Evolutionary conservation across 2,113 vertebrate species (phyloP).

Genomic region (Syngnathoides biaculeatus): DNA sequence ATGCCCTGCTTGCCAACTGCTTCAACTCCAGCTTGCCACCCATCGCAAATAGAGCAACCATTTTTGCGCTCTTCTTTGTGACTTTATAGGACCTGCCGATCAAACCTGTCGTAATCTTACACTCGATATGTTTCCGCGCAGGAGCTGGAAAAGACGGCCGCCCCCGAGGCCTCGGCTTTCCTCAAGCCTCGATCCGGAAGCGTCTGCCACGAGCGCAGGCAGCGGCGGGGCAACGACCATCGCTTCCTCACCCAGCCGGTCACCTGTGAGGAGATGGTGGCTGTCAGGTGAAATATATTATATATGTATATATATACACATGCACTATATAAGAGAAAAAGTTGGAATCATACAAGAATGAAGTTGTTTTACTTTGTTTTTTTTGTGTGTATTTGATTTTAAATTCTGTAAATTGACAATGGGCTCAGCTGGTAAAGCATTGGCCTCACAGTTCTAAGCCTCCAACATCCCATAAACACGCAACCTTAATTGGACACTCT

Average conservation of each 20-base stretch:
- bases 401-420: no score
- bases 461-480: no score
- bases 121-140: conserved; percentile 16
- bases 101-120: neutral
- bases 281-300: conserved; percentile 64
- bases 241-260: conserved; percentile 73
- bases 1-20: conserved; percentile 25
- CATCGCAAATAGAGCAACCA: conserved; percentile 35
- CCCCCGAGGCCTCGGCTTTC: conserved; percentile 54
- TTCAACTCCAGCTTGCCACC: conserved; percentile 10
- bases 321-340: neutral
- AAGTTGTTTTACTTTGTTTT: no score
- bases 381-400: no score
- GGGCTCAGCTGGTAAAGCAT: no score
- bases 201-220: conserved; percentile 56
- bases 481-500: no score
- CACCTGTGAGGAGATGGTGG: conserved; percentile 69
- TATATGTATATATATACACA: neutral
- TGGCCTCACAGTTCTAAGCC: no score
- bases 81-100: conserved; percentile 13
- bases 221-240: conserved; percentile 60
- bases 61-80: conserved; percentile 14
- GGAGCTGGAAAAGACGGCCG: conserved; percentile 73
- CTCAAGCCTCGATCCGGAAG: conserved; percentile 67
- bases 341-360: neutral